phyloP scores from a whole-genome alignment of 2,113 vertebrate genomes.

The Leptobrachium leishanense region DNA sequence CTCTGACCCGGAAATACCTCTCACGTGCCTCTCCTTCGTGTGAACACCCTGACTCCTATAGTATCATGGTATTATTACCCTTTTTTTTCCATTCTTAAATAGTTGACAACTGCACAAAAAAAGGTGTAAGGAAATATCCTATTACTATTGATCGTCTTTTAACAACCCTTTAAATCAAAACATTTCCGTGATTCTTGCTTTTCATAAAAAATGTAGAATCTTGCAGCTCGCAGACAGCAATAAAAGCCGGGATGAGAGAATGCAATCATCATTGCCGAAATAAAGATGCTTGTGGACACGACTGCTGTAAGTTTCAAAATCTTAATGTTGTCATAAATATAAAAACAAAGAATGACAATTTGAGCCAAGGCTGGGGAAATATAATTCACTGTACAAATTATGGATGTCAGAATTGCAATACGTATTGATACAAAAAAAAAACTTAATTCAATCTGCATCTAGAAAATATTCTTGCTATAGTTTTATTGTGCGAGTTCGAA shows the following conservation, averaged over 20 bases:
- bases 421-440: not conserved
- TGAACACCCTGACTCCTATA: too few species aligned
- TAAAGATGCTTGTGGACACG: conserved; percentile 87
- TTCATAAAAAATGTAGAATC: conserved; percentile 56
- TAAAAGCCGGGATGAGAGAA: conserved; percentile 72
- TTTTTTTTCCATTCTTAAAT: not conserved
- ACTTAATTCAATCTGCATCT: not conserved
- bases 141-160: not conserved
- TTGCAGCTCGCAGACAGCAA: conserved; percentile 50
- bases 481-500: not conserved
- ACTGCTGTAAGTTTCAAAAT: conserved; percentile 85
- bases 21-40: too few species aligned
- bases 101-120: not conserved
- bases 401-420: not conserved
- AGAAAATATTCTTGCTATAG: not conserved
- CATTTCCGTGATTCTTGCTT: conserved; percentile 4
- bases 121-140: not conserved
- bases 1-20: too few species aligned
- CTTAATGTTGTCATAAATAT: not conserved
- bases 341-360: not conserved
- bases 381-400: not conserved
- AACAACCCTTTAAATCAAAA: not conserved
- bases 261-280: conserved; percentile 95
- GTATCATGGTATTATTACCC: too few species aligned
- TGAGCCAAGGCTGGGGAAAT: not conserved